Evolutionary conservation across 2,888 invertebrate species (phyloP).

Genomic region (Vannuccia rotundouncinata): DNA sequence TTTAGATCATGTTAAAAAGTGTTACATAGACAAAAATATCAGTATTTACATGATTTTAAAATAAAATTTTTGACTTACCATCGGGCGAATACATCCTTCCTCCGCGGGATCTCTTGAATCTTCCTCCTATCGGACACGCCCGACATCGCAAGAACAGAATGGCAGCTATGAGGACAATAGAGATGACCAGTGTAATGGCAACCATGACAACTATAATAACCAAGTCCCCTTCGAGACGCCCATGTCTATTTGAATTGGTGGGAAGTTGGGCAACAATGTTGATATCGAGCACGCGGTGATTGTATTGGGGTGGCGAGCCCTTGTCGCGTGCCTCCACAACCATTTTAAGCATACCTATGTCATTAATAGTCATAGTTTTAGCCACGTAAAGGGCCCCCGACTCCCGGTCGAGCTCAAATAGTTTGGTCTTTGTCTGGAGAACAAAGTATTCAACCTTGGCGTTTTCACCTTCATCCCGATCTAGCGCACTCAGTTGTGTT

Average conservation of each 20-base stretch:
- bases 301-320: slow-evolving; percentile 22
- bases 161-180: slow-evolving; percentile 36
- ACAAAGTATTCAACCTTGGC: slow-evolving; percentile 34
- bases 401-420: slow-evolving; percentile 33
- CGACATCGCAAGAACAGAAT: slow-evolving; percentile 40
- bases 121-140: not conserved
- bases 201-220: slow-evolving; percentile 40
- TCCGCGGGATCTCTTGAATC: not conserved
- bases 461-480: slow-evolving; percentile 38
- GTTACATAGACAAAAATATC: too few relatives aligned
- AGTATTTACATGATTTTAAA: too few relatives aligned
- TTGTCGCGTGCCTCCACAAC: slow-evolving; percentile 31
- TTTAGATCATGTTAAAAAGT: too few relatives aligned
- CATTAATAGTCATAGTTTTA: slow-evolving; percentile 28
- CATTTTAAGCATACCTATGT: slow-evolving; percentile 32
- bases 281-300: not conserved
- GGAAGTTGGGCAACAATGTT: slow-evolving; percentile 31
- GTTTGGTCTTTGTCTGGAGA: not conserved
- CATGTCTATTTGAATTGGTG: not conserved
- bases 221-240: slow-evolving; percentile 36
- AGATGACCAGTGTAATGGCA: slow-evolving; percentile 37
- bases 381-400: slow-evolving; percentile 32
- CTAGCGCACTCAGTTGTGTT: slow-evolving; percentile 32
- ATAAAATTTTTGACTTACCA: slow-evolving; percentile 5
- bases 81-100: slow-evolving; percentile 5